Conservation (phyloP, 2,797 vertebrate genomes). For the Microchirus variegatus region DNA sequence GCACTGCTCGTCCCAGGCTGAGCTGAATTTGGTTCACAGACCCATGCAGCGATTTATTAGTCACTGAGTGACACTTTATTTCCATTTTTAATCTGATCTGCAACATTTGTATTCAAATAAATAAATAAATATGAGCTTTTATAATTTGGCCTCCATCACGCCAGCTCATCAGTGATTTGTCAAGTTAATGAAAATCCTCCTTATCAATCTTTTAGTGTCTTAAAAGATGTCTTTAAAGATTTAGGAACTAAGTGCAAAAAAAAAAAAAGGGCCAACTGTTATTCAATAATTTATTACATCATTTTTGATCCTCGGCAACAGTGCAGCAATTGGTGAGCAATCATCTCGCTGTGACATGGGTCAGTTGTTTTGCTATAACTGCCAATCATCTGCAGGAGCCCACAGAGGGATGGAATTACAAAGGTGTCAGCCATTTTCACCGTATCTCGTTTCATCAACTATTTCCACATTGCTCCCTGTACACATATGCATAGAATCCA, state of each 20-base stretch:
- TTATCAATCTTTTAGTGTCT: background rate
- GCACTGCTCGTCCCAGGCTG: conserved; percentile 3
- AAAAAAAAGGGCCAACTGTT: conserved; percentile 17
- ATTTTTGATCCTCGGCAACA: conserved; percentile 38
- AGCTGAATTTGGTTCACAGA: conserved; percentile 17
- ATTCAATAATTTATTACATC: conserved; percentile 37
- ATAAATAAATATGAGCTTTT: conserved; percentile 2
- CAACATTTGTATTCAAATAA: background rate
- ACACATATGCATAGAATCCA: conserved; percentile 49
- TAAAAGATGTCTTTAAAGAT: conserved; percentile 3
- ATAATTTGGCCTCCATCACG: background rate
- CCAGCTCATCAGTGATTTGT: background rate
- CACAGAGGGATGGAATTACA: conserved; percentile 37
- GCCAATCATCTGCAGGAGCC: conserved; percentile 45
- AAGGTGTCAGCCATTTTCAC: conserved; percentile 44
- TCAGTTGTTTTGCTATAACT: conserved; percentile 42
- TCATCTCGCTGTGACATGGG: conserved; percentile 34
- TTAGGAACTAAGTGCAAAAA: conserved; percentile 22
- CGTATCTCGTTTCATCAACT: conserved; percentile 55
- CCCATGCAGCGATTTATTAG: conserved; percentile 1
- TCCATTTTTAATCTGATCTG: background rate
- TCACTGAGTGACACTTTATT: conserved; percentile 6
- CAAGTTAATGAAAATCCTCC: conserved; percentile 3
- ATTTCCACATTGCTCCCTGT: conserved; percentile 60
- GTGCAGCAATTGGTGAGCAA: conserved; percentile 46